A percentile compares a stretch with the other conserved stretches of the same genome.
These are phyloP conservation scores for Ichneumon xanthorius DNA, from an alignment of 2,888 invertebrate genomes.

Conservation along the genomic window DNA sequence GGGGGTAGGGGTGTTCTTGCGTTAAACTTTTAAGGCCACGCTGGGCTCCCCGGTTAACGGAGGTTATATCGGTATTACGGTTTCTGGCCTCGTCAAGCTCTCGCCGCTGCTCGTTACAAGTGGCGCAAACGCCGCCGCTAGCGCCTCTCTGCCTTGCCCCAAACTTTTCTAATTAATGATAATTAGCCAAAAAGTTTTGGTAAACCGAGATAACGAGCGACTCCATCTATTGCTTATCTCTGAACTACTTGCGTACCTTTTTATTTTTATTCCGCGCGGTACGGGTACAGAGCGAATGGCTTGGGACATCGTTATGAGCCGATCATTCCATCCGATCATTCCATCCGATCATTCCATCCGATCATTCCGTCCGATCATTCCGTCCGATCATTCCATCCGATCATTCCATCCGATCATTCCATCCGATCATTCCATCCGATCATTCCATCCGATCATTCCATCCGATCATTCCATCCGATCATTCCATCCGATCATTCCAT, in stretches of 20 bases:
- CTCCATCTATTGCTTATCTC: conserved; percentile 63
- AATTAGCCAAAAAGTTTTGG: conserved; percentile 79
- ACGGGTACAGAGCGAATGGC: neutral
- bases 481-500: too few relatives aligned
- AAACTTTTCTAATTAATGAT: conserved; percentile 84
- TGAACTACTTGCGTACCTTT: conserved; percentile 46
- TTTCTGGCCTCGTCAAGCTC: neutral
- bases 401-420: too few relatives aligned
- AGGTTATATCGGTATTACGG: neutral
- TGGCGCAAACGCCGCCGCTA: conserved; percentile 35
- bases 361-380: too few relatives aligned
- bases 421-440: too few relatives aligned
- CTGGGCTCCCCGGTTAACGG: conserved; percentile 39
- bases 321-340: too few relatives aligned
- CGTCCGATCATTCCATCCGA: too few relatives aligned
- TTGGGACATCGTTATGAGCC: neutral
- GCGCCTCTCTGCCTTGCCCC: conserved; percentile 45
- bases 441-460: too few relatives aligned
- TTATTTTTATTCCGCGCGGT: neutral
- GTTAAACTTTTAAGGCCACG: conserved; percentile 73
- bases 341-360: too few relatives aligned
- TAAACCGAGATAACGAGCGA: conserved; percentile 81
- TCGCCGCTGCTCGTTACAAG: conserved; percentile 62
- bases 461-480: too few relatives aligned
- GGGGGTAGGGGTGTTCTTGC: conserved; percentile 66